These are phyloP conservation scores for Nyctibius grandis DNA, from an alignment of 2,797 vertebrate genomes.

Conservation along the genomic window DNA sequence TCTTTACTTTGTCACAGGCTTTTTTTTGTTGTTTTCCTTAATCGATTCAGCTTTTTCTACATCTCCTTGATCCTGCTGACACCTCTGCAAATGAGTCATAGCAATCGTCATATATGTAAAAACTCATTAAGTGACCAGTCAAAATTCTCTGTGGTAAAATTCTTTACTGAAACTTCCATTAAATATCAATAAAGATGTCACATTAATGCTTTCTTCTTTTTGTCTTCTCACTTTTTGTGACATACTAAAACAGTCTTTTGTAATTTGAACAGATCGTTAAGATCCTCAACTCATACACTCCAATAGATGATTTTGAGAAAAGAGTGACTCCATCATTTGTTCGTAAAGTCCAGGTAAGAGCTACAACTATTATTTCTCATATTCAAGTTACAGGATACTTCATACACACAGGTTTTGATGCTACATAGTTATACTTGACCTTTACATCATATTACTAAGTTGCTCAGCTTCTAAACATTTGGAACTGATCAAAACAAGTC, in stretches of 20 bases:
- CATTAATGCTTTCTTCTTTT: not conserved
- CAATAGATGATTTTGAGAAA: conserved; percentile 98
- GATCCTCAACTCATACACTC: conserved; percentile 97
- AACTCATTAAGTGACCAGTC: not conserved
- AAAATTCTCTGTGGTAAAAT: not conserved
- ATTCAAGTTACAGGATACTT: not conserved
- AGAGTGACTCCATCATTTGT: conserved; percentile 92
- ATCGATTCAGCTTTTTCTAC: not conserved
- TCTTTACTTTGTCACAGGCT: not conserved
- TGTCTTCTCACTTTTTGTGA: not conserved
- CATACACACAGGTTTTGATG: not conserved
- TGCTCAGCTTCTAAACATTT: not conserved
- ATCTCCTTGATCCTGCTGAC: not conserved
- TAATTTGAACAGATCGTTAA: conserved; percentile 87
- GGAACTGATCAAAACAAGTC: not conserved
- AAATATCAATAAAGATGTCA: not conserved
- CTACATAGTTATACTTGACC: not conserved
- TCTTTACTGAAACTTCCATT: not conserved
- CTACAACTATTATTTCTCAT: not conserved
- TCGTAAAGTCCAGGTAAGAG: conserved; percentile 92
- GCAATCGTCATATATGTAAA: not conserved
- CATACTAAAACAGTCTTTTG: not conserved
- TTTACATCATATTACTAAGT: not conserved
- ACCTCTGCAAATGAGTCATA: not conserved
- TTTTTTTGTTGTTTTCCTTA: not conserved